Evolutionary conservation across 2,888 invertebrate genomes (phyloP).

Genomic region (Pteria penguin): DNA sequence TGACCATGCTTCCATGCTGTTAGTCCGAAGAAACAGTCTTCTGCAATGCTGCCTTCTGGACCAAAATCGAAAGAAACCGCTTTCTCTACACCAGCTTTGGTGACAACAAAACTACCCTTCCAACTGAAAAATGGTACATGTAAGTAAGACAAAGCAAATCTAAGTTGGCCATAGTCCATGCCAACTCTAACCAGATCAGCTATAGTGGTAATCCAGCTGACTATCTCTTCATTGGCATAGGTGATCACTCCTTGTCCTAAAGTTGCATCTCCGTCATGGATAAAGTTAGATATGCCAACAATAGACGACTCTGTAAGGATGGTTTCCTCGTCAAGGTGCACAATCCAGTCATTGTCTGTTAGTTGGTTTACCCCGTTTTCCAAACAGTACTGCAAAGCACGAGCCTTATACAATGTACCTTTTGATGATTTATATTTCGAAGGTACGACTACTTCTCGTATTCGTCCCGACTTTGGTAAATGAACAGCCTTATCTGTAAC

Average conservation of each 20-base stretch:
- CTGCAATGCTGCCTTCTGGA: slow-evolving; percentile 68
- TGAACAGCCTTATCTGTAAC: slow-evolving; percentile 63
- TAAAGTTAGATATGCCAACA: slow-evolving; percentile 73
- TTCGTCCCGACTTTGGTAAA: slow-evolving; percentile 51
- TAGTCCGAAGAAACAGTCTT: slow-evolving; percentile 72
- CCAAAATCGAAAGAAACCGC: slow-evolving; percentile 69
- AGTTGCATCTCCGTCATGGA: slow-evolving; percentile 62
- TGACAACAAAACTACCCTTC: slow-evolving; percentile 74
- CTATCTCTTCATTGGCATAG: slow-evolving; percentile 67
- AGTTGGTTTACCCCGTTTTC: slow-evolving; percentile 64
- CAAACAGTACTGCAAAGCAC: slow-evolving; percentile 71
- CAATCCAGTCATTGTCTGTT: slow-evolving; percentile 72
- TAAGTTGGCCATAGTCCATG: slow-evolving; percentile 63
- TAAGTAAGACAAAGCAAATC: slow-evolving; percentile 62
- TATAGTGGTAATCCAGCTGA: slow-evolving; percentile 72
- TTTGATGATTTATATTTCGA: slow-evolving; percentile 57
- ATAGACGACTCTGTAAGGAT: slow-evolving; percentile 69
- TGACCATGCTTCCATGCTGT: slow-evolving; percentile 69
- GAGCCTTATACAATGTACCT: slow-evolving; percentile 66
- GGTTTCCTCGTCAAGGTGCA: slow-evolving; percentile 75
- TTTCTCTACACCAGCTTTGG: slow-evolving; percentile 67
- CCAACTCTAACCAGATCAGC: slow-evolving; percentile 71
- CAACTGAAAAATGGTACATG: slow-evolving; percentile 71
- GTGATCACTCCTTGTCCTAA: slow-evolving; percentile 74
- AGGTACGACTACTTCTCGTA: slow-evolving; percentile 67